A percentile compares a stretch with the other conserved stretches of the same genome.
Conservation (phyloP, 1,140 invertebrate species). For the Agrypnia vestita region DNA sequence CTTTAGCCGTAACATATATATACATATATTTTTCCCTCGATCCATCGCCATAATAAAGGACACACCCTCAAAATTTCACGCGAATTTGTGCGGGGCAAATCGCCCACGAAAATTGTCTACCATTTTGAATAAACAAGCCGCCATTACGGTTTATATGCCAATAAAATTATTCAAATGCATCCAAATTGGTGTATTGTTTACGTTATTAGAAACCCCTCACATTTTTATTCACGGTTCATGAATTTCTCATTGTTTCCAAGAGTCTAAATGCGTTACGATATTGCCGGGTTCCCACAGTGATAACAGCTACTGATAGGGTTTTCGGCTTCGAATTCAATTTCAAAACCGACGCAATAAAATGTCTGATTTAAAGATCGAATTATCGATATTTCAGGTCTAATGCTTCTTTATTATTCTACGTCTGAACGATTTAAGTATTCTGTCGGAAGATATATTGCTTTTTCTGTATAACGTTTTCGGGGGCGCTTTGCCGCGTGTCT, state of each 20-base stretch:
- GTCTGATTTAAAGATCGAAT: not conserved
- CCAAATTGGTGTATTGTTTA: constrained; percentile 47
- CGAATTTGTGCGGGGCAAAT: constrained; percentile 12
- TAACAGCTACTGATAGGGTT: not conserved
- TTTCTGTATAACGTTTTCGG: too few relatives aligned
- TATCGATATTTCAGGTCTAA: not conserved
- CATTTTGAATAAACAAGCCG: constrained; percentile 29
- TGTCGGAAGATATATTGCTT: too few relatives aligned
- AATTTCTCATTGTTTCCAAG: constrained; percentile 33
- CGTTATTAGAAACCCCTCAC: constrained; percentile 29
- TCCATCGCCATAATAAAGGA: too few relatives aligned
- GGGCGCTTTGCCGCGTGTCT: too few relatives aligned
- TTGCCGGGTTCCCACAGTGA: constrained; percentile 15
- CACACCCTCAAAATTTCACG: constrained; percentile 32
- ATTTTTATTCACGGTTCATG: constrained; percentile 37
- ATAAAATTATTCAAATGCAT: constrained; percentile 48
- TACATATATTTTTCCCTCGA: too few relatives aligned
- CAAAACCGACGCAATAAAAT: constrained; percentile 12
- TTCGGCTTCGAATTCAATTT: not conserved
- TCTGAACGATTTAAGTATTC: too few relatives aligned
- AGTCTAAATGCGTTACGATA: constrained; percentile 17
- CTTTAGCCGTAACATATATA: too few relatives aligned
- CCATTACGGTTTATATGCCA: constrained; percentile 35
- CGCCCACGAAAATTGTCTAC: constrained; percentile 12
- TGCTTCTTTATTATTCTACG: not conserved